phyloP scores from a whole-genome alignment of 1,140 invertebrate species.

The Antheraea pernyi region DNA sequence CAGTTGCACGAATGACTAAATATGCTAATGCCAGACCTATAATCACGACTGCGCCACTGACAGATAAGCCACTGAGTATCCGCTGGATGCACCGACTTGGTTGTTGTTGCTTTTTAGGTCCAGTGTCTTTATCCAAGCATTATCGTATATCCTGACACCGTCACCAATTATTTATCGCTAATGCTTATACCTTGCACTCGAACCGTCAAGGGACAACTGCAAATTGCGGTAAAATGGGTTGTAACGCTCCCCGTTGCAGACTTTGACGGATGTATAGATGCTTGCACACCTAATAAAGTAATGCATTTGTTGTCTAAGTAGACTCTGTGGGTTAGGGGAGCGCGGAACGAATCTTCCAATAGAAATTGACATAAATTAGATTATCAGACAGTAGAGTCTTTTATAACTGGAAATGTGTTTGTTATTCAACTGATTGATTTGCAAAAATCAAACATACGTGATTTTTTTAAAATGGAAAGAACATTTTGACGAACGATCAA shows the following conservation, averaged over 20 bases:
- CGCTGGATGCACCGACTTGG: too few species aligned
- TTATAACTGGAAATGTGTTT: neutral
- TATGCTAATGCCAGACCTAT: too few species aligned
- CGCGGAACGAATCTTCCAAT: neutral
- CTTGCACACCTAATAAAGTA: conserved; percentile 67
- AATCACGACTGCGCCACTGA: too few species aligned
- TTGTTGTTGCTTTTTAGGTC: too few species aligned
- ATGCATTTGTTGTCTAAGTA: conserved; percentile 36
- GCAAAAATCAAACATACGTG: too few species aligned
- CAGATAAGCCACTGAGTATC: too few species aligned
- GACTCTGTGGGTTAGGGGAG: neutral
- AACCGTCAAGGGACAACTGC: conserved; percentile 49
- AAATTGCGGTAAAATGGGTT: conserved; percentile 65
- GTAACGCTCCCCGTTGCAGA: conserved; percentile 47
- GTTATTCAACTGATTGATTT: too few species aligned
- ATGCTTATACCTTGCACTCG: conserved; percentile 28
- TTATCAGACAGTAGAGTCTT: neutral
- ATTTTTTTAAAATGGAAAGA: too few species aligned
- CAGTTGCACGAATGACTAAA: too few species aligned
- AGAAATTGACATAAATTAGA: neutral
- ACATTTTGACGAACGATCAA: too few species aligned
- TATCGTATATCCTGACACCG: too few species aligned
- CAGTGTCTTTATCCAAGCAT: too few species aligned
- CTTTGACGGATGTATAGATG: conserved; percentile 62
- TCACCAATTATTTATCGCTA: conserved; percentile 4